Evolutionary conservation across 2,797 vertebrate species (phyloP), one percentile per base, ranked within the genome.

Genomic region (Rhabdophis nuchalis): DNA sequence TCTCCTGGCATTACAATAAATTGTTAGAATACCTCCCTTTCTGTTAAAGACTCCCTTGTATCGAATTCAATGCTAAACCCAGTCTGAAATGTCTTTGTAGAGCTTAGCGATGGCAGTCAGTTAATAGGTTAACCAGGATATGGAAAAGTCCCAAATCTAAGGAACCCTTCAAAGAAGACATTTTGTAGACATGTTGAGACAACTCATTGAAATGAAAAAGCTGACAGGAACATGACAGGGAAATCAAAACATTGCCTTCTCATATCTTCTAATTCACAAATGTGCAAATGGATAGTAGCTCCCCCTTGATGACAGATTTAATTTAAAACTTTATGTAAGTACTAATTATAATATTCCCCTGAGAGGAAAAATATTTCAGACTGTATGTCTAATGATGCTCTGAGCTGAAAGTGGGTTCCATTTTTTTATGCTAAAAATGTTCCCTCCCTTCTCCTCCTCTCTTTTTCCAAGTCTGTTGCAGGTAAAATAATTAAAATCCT

Each of bases 151-250:
- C 57, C 94, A 92, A 93, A 93, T 0, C 91, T 89, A 91, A 94
- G 93, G 68, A 94, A 92, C 92, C 50, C 7, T 95, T 64, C 50
- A 92, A 93, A 89, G 36, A 89, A 93, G 23, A 23, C 93, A 60
- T 32, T 90, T 50, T 89, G 57, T 89, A 95, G 95, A 95, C 86
- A 91, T 93, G 90, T 87, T 86, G 94, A 90, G 89, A 92, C 91
- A 94, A 91, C 77, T 89, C 53, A 92, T 93, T 92, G 94, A 91
- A 61, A 86, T n/a, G 16, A 92, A 94, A 95, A 96, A 95, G n/a
- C 90, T 96, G 90, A 94, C 64, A 87, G 0, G 92, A 85, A 93
- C 93, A 95, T 86, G 68, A 96, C 89, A 95, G 93, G 91, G 93
- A 14, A 93, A 95, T 92, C 50, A n/a, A 95, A 92, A 93, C 29